Percentiles rank a stretch among this genome's conserved stretches.
phyloP scores from a whole-genome alignment of 2,888 invertebrate species.

The Ochropleura plecta region DNA sequence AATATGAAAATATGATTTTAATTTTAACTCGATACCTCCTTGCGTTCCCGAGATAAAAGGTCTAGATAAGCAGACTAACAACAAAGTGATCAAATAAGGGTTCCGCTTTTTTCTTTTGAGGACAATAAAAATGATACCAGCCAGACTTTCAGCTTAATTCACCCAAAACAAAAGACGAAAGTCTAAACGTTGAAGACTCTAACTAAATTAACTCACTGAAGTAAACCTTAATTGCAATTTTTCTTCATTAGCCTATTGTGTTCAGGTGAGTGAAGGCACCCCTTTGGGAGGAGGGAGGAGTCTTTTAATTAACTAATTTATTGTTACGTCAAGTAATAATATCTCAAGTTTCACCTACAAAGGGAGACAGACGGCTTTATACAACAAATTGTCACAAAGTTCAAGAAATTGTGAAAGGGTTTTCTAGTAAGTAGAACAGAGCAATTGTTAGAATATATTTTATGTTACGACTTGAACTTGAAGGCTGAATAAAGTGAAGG shows the following conservation, averaged over 20 bases:
- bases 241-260: constrained; percentile 64
- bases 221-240: constrained; percentile 62
- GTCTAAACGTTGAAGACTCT: constrained; percentile 23
- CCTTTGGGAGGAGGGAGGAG: constrained; percentile 20
- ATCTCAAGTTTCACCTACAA: constrained; percentile 54
- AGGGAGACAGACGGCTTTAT: constrained; percentile 49
- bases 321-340: constrained; percentile 62
- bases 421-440: constrained; percentile 31
- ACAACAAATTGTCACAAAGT: constrained; percentile 62
- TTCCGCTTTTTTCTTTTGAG: too few species aligned
- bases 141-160: constrained; percentile 5
- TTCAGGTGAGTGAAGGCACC: constrained; percentile 56
- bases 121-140: constrained; percentile 1
- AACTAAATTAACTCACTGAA: constrained; percentile 50
- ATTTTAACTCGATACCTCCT: too few species aligned
- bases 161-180: constrained; percentile 31
- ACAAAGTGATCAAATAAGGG: too few species aligned
- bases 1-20: too few species aligned
- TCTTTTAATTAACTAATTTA: constrained; percentile 65
- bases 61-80: too few species aligned
- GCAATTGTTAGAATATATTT: constrained; percentile 34
- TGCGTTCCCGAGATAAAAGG: too few species aligned
- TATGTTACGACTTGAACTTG: constrained; percentile 29
- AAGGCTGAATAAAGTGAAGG: constrained; percentile 23
- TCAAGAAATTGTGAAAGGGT: constrained; percentile 39